Evolutionary conservation across 2,888 invertebrate genomes (phyloP).

Genomic region (Boloria selene): DNA sequence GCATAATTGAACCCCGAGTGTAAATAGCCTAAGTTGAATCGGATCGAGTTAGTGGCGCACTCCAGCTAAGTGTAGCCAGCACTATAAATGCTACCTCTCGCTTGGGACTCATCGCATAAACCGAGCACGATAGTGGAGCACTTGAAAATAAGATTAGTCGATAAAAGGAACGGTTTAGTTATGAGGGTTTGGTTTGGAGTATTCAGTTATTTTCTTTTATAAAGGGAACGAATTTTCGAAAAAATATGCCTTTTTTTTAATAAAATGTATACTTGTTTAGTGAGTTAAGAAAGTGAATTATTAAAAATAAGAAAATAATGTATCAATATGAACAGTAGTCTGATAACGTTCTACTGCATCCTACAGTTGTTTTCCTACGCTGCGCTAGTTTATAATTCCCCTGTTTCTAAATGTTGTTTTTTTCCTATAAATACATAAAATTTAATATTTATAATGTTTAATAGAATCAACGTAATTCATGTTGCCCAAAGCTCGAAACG

Average conservation of each 20-base stretch:
- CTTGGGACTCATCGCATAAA: constrained; percentile 37
- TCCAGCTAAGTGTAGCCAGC: constrained; percentile 64
- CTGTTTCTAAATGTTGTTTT: too few species aligned
- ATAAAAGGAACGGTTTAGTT: constrained; percentile 36
- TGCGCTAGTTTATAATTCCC: too few species aligned
- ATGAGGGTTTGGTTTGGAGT: constrained; percentile 27
- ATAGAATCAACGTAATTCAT: constrained; percentile 22
- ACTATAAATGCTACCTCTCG: constrained; percentile 46
- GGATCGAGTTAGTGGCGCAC: constrained; percentile 75
- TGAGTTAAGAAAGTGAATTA: not conserved
- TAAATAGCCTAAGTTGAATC: constrained; percentile 79
- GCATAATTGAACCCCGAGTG: constrained; percentile 77
- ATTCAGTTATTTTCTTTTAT: constrained; percentile 14
- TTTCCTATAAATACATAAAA: too few species aligned
- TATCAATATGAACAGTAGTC: not conserved
- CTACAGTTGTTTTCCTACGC: not conserved
- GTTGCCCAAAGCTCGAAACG: constrained; percentile 46
- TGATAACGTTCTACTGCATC: not conserved
- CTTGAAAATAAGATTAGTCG: constrained; percentile 40
- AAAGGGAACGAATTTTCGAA: not conserved
- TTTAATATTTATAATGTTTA: not conserved
- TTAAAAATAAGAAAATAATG: not conserved
- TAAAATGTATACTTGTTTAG: not conserved
- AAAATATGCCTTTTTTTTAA: not conserved
- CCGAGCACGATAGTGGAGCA: constrained; percentile 35